Conservation (phyloP, 2,797 vertebrate species). For the Girardinus metallicus region DNA sequence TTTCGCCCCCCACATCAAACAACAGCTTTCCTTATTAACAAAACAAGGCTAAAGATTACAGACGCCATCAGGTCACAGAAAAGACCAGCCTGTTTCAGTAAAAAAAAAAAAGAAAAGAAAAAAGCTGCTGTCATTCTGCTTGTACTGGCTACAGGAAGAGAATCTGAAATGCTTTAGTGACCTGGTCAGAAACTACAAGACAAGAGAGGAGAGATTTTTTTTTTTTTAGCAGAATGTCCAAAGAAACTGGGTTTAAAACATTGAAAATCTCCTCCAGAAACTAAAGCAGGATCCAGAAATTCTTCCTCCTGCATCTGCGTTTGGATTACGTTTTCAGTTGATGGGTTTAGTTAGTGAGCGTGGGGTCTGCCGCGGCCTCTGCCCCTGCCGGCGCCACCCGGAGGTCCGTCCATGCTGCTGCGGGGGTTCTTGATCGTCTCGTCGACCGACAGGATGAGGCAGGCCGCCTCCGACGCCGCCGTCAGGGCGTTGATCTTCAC, state of each 20-base stretch:
- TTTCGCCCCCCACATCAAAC: constrained; percentile 26
- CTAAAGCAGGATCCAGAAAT: neutral
- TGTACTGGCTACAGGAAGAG: constrained; percentile 7
- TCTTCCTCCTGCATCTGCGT: neutral
- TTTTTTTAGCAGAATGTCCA: constrained; percentile 4
- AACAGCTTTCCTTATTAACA: constrained; percentile 20
- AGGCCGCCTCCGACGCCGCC: constrained; percentile 93
- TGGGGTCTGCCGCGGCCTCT: constrained; percentile 86
- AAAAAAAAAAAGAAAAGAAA: neutral
- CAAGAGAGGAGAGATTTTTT: constrained; percentile 15
- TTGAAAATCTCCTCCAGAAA: constrained; percentile 14
- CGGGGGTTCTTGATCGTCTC: constrained; percentile 98
- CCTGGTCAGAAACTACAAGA: constrained; percentile 10
- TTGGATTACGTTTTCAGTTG: constrained; percentile 23
- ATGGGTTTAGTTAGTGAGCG: constrained; percentile 73
- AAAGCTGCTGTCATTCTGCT: constrained; percentile 6
- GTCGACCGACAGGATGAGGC: constrained; percentile 94
- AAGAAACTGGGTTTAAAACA: constrained; percentile 14
- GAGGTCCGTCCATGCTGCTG: constrained; percentile 79
- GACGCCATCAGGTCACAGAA: constrained; percentile 16
- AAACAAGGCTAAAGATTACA: constrained; percentile 27
- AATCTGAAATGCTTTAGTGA: constrained; percentile 27
- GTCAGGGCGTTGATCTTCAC: constrained; percentile 95
- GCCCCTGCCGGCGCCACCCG: constrained; percentile 77
- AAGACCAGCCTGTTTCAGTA: neutral